Base-by-base conservation (phyloP, 2,888 invertebrate species). In the Diachrysia chrysitis region DNA sequence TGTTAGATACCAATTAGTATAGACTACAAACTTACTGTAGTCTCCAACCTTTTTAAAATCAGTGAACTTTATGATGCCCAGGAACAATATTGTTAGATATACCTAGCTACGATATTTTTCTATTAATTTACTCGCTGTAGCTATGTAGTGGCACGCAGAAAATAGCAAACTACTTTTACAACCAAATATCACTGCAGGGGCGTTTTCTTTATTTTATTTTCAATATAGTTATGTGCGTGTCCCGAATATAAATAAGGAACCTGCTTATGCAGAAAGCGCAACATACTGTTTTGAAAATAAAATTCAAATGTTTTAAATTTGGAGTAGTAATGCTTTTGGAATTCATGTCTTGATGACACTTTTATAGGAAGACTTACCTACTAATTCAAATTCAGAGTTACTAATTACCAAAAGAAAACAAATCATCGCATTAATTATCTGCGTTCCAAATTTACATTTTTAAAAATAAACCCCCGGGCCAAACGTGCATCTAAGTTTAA, bases 401-500 rank as follows among this genome's bases (percentile, higher is more conserved):
- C 61, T 72, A 77, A 78, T 82, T 76, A 69, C 69, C 71, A 69
- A 66, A 64, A 57, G 55, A 69, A 80, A 81, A 85, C 78, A 80
- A 85, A 86, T 85, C 78, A 79, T 58, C 66, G 70, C 79, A 81
- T 82, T 86, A 87, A 88, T 87, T 86, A 82, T 78, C 82, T 79
- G 78, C 83, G 75, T 71, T 77, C 65, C 81, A 87, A 88, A 89
- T 91, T 89, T 85, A 78, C 81, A 86, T 86, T 84, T 84, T 71
- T 60, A 83, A 84, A 87, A 84, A 83, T 71, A 78, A 69, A 73
- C 83, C 88, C 83, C 70, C 75, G 80, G 89, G 85, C 85, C 88
- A 86, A 88, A 86, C 89, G 87, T 87, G 88, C 85, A 80, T 79
- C 87, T 83, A 92, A 92, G 87, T 93, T 92, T 88, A 93, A 93